phyloP scores from a whole-genome alignment of 1,140 invertebrate genomes.

The Aphelinus atriplicis region DNA sequence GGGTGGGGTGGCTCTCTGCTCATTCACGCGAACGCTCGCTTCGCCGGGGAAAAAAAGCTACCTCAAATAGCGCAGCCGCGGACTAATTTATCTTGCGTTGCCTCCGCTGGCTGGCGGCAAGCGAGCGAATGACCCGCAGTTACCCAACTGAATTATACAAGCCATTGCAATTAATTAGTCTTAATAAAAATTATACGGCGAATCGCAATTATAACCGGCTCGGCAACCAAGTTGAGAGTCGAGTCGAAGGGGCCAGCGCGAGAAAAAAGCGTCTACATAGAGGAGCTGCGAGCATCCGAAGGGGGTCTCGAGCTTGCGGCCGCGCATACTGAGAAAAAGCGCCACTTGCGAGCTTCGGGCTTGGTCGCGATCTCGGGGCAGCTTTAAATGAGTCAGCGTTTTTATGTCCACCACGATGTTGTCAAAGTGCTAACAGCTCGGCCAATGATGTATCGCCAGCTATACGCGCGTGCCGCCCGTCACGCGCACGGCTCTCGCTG shows the following conservation, averaged over 20 bases:
- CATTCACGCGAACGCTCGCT: conserved; percentile 27
- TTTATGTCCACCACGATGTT: conserved; percentile 65
- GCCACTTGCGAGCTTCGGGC: not conserved
- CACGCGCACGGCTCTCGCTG: too few species aligned
- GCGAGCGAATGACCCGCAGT: conserved; percentile 42
- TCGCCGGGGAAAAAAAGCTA: conserved; percentile 10
- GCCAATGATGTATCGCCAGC: conserved; percentile 66
- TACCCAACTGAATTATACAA: conserved; percentile 58
- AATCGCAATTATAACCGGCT: conserved; percentile 59
- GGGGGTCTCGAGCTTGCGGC: conserved; percentile 39
- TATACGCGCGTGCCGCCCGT: conserved; percentile 30
- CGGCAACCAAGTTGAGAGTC: not conserved
- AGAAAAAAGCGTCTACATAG: conserved; percentile 17
- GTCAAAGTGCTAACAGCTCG: conserved; percentile 67
- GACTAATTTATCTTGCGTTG: conserved; percentile 50
- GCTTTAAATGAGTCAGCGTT: conserved; percentile 69
- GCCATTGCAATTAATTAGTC: conserved; percentile 66
- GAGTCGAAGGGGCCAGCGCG: not conserved
- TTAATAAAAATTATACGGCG: conserved; percentile 65
- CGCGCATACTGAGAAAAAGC: conserved; percentile 11
- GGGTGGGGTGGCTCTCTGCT: not conserved
- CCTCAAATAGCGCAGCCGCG: conserved; percentile 21
- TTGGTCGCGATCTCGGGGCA: conserved; percentile 61
- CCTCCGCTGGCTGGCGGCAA: conserved; percentile 14
- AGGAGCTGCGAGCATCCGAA: conserved; percentile 15